Conservation (phyloP, 2,888 invertebrate genomes). For the Microchrysa polita region DNA sequence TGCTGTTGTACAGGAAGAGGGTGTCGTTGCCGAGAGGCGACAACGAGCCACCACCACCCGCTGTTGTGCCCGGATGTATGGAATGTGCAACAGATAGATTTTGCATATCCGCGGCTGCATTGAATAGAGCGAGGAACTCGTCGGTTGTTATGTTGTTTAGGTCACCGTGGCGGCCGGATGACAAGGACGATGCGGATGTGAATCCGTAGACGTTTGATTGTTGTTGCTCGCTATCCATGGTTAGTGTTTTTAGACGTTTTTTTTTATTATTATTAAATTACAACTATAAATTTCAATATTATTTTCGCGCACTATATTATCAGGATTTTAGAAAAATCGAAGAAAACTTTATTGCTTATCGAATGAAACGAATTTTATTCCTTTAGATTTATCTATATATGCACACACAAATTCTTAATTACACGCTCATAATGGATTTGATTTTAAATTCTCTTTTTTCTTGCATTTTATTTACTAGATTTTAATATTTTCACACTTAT, state of each 20-base stretch:
- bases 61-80: conserved; percentile 29
- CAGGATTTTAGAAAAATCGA: conserved; percentile 20
- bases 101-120: conserved; percentile 30
- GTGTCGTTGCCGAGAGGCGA: conserved; percentile 34
- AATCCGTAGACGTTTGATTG: conserved; percentile 53
- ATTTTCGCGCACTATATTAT: background rate
- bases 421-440: conserved; percentile 2
- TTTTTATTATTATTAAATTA: background rate
- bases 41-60: conserved; percentile 8
- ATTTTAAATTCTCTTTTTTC: conserved; percentile 22
- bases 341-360: conserved; percentile 41
- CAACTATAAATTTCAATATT: conserved; percentile 1
- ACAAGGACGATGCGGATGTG: no score
- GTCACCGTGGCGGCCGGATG: conserved; percentile 47
- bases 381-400: conserved; percentile 18
- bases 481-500: no score
- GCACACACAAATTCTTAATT: background rate
- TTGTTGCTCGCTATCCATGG: conserved; percentile 59
- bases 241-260: background rate
- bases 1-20: conserved; percentile 38
- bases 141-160: conserved; percentile 62
- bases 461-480: background rate
- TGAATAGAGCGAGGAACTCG: conserved; percentile 63
- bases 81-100: conserved; percentile 46
- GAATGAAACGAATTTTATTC: conserved; percentile 39